Evolutionary conservation across 2,113 vertebrate species (phyloP).

Genomic region (Perccottus glenii): DNA sequence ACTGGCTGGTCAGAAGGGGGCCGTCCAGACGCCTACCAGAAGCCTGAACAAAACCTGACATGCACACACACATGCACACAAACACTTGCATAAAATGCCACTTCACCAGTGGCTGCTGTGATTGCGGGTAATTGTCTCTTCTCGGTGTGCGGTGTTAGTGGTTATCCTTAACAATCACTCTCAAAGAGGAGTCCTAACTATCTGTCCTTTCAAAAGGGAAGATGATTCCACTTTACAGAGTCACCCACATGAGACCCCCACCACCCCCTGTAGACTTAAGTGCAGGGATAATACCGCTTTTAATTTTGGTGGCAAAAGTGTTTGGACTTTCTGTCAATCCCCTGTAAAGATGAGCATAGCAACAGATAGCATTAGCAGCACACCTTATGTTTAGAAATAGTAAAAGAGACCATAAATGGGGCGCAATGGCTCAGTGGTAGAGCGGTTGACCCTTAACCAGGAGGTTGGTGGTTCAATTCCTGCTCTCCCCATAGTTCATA

Average conservation of each 20-base stretch:
- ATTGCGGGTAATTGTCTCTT: conserved; percentile 81
- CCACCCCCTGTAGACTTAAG: conserved; percentile 43
- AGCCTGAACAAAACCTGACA: conserved; percentile 38
- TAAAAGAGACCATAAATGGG: background rate
- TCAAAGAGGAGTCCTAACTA: conserved; percentile 67
- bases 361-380: conserved; percentile 18
- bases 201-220: conserved; percentile 69
- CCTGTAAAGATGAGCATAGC: conserved; percentile 8
- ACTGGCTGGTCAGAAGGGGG: conserved; percentile 73
- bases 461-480: no score
- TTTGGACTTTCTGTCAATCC: conserved; percentile 30
- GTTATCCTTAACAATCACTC: conserved; percentile 75
- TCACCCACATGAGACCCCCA: conserved; percentile 43
- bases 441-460: no score
- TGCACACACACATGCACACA: conserved; percentile 43
- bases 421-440: no score
- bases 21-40: conserved; percentile 58
- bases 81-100: conserved; percentile 77
- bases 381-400: background rate
- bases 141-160: conserved; percentile 73
- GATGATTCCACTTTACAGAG: conserved; percentile 74
- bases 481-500: no score
- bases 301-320: conserved; percentile 35
- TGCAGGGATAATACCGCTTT: conserved; percentile 34
- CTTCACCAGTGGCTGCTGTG: conserved; percentile 63